phyloP scores from a whole-genome alignment of 2,888 invertebrate genomes.

The Chalcis sispes region DNA sequence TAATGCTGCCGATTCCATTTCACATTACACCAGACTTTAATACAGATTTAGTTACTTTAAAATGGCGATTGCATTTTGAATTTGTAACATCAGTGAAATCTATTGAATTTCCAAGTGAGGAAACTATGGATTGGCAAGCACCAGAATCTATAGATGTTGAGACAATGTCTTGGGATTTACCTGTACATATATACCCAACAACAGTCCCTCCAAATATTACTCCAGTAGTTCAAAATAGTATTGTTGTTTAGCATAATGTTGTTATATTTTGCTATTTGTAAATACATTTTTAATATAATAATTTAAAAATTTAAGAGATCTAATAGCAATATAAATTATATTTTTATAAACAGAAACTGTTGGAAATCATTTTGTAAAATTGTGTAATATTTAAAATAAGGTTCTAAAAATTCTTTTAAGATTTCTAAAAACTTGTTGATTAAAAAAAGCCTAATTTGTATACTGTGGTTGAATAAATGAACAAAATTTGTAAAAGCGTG shows the following conservation, averaged over 20 bases:
- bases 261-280: slow-evolving; percentile 54
- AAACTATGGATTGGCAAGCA: slow-evolving; percentile 85
- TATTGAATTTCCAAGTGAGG: slow-evolving; percentile 80
- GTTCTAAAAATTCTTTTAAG: slow-evolving; percentile 16
- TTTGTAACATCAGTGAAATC: slow-evolving; percentile 91
- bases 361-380: slow-evolving; percentile 32
- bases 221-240: slow-evolving; percentile 71
- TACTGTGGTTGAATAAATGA: slow-evolving; percentile 4
- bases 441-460: background rate
- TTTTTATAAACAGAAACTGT: slow-evolving; percentile 50
- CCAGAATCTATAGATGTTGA: slow-evolving; percentile 93
- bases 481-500: background rate
- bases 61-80: slow-evolving; percentile 98
- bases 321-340: slow-evolving; percentile 54
- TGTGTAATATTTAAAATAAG: slow-evolving; percentile 8
- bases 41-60: slow-evolving; percentile 92
- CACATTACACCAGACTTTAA: slow-evolving; percentile 97
- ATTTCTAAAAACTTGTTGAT: slow-evolving; percentile 39
- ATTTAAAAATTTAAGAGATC: slow-evolving; percentile 48
- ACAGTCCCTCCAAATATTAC: slow-evolving; percentile 77
- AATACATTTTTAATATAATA: slow-evolving; percentile 48
- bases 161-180: slow-evolving; percentile 99
- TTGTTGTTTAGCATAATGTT: slow-evolving; percentile 65
- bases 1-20: slow-evolving; percentile 94
- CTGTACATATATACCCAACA: slow-evolving; percentile 95